phyloP scores from a whole-genome alignment of 64 coral and sea anemone genomes.

The Acropora tenuis region DNA sequence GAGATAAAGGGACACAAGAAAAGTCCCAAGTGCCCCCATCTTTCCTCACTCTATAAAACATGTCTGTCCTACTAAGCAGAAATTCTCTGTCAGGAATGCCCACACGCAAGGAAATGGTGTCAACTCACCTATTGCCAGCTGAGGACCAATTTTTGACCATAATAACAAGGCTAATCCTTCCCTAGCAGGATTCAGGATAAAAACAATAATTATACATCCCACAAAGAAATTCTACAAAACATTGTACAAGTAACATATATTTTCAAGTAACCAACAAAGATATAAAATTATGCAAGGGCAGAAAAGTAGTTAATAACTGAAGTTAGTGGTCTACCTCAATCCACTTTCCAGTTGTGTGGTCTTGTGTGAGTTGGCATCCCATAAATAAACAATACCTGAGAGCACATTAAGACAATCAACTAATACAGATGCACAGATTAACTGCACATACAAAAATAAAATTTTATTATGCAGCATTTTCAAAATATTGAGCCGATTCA shows the following conservation, averaged over 20 bases:
- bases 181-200: conserved; percentile 21
- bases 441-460: too few species aligned
- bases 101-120: too few species aligned
- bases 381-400: conserved; percentile 89
- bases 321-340: conserved; percentile 54
- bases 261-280: too few species aligned
- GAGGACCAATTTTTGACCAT: conserved; percentile 96
- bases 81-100: too few species aligned
- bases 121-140: conserved; percentile 85
- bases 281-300: too few species aligned
- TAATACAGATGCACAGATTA: too few species aligned
- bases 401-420: not conserved
- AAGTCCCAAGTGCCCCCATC: too few species aligned
- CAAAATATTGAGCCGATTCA: too few species aligned
- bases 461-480: not conserved
- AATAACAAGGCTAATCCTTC: conserved; percentile 87
- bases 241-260: too few species aligned
- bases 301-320: not conserved
- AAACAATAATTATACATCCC: not conserved
- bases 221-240: not conserved
- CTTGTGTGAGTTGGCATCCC: conserved; percentile 98
- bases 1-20: too few species aligned
- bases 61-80: too few species aligned
- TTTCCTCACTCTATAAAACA: too few species aligned
- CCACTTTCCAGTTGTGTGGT: conserved; percentile 94